phyloP scores from a whole-genome alignment of 2,797 vertebrate genomes.

The Protonibea diacanthus region DNA sequence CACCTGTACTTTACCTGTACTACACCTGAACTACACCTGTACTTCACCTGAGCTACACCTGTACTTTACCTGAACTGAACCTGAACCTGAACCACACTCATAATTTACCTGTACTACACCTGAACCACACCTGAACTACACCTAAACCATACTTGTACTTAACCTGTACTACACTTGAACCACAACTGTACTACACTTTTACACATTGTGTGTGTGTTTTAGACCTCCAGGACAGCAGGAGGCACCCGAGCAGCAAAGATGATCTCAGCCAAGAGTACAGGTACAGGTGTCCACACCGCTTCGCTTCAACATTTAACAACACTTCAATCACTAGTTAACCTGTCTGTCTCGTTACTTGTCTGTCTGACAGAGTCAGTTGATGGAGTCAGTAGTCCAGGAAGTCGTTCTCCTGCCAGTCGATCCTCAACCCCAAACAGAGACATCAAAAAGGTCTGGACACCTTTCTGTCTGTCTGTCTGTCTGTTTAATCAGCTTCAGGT shows the following conservation, averaged over 20 bases:
- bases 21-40: no score
- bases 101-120: no score
- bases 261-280: slow-evolving; percentile 67
- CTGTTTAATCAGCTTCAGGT: no score
- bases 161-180: no score
- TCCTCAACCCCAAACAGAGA: slow-evolving; percentile 88
- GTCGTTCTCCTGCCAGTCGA: slow-evolving; percentile 90
- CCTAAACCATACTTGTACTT: no score
- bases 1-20: no score
- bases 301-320: no score
- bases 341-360: not conserved
- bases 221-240: slow-evolving; percentile 57
- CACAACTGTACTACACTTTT: no score
- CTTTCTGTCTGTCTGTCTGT: not conserved
- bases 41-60: no score
- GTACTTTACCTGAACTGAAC: no score
- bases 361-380: slow-evolving; percentile 83
- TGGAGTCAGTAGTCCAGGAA: slow-evolving; percentile 92
- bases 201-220: slow-evolving; percentile 7
- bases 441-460: slow-evolving; percentile 71
- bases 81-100: no score
- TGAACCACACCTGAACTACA: no score
- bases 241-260: slow-evolving; percentile 57
- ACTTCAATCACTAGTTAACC: not conserved
- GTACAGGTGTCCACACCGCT: slow-evolving; percentile 13